Base-by-base conservation (phyloP, 2,113 vertebrate species). In the Cyphomyrus discorhynchus region DNA sequence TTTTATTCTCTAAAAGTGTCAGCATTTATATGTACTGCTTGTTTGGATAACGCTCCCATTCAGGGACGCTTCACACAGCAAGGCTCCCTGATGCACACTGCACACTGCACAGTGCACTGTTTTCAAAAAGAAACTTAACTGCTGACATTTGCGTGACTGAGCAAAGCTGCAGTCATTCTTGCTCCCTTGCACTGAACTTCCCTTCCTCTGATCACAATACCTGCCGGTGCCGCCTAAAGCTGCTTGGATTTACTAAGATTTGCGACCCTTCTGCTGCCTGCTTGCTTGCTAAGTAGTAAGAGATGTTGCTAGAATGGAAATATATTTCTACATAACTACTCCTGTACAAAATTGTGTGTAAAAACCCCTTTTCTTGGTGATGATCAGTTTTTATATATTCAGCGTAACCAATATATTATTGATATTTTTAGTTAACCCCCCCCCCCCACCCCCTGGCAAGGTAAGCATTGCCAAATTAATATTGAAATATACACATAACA, bases 241-340 rank as follows among this genome's bases (percentile, higher is more conserved):
- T 21, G 50, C 49, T 53, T 19, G 50, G 85, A 87, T 87, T 87
- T 87, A 56, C 85, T 35, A 19, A 47, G 85, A 47, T 87, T 87
- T 87, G 50, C 0, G 27, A 52, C 13, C 13, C 85, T 27, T 15
- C 50, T 87, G 85, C 35, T 56, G 50, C 50, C 31, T 53, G 49
- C 85, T 35, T 35, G 47, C 85, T 24, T 35, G 5, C 45, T 35
- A 53, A 53, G 49, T 15, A 86, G 21, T 15, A 9, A 53, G 50
- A 35, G 27, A 19, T 35, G n/a, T 53, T 87, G 49, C 85, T 35
- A 2, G 50, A 53, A 39, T 39, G 50, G n/a, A 24, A 87, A 87
- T 87, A 53, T 53, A 21, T 56, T 53, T 87, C 27, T 24, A 39
- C 9, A 86, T 52, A 21, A 47, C 84, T 31, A 17, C n/a, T 50